Percentiles rank a stretch among this genome's conserved stretches.
phyloP scores from a whole-genome alignment of 2,113 vertebrate genomes.

The Nesospiza acunhae region DNA sequence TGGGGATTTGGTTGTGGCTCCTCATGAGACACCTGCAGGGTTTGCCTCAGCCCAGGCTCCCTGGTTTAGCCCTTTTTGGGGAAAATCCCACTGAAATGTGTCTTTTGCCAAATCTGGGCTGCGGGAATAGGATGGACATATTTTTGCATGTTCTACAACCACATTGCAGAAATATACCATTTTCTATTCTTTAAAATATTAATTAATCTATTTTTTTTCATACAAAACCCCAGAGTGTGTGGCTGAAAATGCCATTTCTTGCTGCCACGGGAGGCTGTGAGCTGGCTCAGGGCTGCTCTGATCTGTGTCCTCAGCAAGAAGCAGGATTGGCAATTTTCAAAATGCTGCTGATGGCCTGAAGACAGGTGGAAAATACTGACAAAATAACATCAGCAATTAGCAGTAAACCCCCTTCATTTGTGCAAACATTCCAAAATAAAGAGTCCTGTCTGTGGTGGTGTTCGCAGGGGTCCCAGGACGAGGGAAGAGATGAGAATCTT shows the following conservation, averaged over 20 bases:
- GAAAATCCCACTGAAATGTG: not conserved
- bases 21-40: not conserved
- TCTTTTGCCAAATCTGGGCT: not conserved
- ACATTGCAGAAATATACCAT: accelerated
- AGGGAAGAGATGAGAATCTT: too few relatives aligned
- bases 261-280: not conserved
- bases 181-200: not conserved
- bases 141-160: not conserved
- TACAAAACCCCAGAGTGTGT: accelerated
- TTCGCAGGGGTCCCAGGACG: too few relatives aligned
- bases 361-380: accelerated
- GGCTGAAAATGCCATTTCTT: not conserved
- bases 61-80: not conserved
- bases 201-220: not conserved
- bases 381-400: not conserved
- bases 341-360: not conserved
- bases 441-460: not conserved
- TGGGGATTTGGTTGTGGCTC: not conserved
- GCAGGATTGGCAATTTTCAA: not conserved
- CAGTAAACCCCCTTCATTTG: not conserved
- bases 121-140: accelerated
- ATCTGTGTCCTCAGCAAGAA: not conserved
- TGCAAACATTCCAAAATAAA: not conserved
- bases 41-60: not conserved
- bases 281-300: accelerated